Conservation (phyloP, 2,888 invertebrate species). For the Empis stercorea region DNA sequence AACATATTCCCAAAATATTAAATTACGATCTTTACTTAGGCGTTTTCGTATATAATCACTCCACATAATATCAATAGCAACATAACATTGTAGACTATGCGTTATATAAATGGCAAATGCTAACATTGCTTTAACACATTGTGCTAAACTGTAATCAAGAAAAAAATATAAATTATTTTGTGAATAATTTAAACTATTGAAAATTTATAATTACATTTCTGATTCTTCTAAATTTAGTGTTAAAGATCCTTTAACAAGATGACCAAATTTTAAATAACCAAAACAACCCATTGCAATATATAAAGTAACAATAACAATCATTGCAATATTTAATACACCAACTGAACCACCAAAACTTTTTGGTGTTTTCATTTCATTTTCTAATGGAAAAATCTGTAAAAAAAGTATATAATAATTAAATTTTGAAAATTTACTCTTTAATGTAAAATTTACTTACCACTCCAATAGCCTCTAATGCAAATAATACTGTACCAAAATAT, state of each 20-base stretch:
- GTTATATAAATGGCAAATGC: constrained; percentile 64
- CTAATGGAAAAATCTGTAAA: constrained; percentile 67
- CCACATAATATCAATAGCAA: constrained; percentile 73
- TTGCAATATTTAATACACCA: constrained; percentile 73
- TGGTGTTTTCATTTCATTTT: constrained; percentile 81
- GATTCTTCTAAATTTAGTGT: constrained; percentile 64
- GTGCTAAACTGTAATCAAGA: constrained; percentile 44
- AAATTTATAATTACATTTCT: constrained; percentile 37
- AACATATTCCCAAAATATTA: constrained; percentile 39
- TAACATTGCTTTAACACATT: constrained; percentile 47
- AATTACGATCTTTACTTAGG: constrained; percentile 25
- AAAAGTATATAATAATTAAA: neutral
- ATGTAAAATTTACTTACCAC: constrained; percentile 44
- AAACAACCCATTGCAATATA: constrained; percentile 71
- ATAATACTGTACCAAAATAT: constrained; percentile 82
- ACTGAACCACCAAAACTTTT: constrained; percentile 59
- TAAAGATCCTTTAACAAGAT: constrained; percentile 55
- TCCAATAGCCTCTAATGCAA: constrained; percentile 74
- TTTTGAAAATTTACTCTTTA: neutral
- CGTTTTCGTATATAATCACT: constrained; percentile 28
- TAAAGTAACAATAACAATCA: constrained; percentile 60
- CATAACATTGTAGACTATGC: constrained; percentile 79
- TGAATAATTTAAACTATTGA: neutral
- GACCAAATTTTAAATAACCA: constrained; percentile 72
- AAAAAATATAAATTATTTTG: neutral